Evolutionary conservation across 2,888 invertebrate genomes (phyloP).

Genomic region (Archaeoteleia sp.): DNA sequence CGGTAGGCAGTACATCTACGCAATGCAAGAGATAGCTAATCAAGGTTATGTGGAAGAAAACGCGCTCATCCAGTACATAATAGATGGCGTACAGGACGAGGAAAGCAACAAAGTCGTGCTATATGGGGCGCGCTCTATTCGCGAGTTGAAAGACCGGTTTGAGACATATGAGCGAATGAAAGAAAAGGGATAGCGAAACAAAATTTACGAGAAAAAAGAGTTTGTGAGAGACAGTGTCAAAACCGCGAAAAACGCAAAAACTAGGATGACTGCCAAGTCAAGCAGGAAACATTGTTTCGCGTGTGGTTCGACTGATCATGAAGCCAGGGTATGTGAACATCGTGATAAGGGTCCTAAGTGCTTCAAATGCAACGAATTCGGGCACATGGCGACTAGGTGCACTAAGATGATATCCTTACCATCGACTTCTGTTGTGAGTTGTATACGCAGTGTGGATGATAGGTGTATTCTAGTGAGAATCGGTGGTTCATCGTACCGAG

Average conservation of each 20-base stretch:
- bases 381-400: slow-evolving; percentile 31
- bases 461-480: slow-evolving; percentile 2
- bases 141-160: slow-evolving; percentile 38
- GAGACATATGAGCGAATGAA: slow-evolving; percentile 41
- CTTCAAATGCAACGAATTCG: slow-evolving; percentile 48
- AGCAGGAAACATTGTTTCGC: slow-evolving; percentile 28
- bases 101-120: slow-evolving; percentile 47
- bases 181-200: too few species aligned
- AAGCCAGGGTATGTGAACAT: slow-evolving; percentile 11
- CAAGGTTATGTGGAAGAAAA: slow-evolving; percentile 50
- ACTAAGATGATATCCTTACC: too few species aligned
- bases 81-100: slow-evolving; percentile 49
- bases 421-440: too few species aligned
- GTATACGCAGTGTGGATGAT: too few species aligned
- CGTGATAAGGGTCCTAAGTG: slow-evolving; percentile 48
- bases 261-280: too few species aligned
- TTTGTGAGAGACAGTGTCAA: too few species aligned
- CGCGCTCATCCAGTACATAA: slow-evolving; percentile 52
- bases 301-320: slow-evolving; percentile 33
- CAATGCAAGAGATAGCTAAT: slow-evolving; percentile 51
- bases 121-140: slow-evolving; percentile 25
- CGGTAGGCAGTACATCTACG: slow-evolving; percentile 48
- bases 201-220: too few species aligned
- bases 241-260: too few species aligned
- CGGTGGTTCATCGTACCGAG: slow-evolving; percentile 7